Evolutionary conservation across 2,797 vertebrate species (phyloP).

Genomic region (Sebastes itinus): DNA sequence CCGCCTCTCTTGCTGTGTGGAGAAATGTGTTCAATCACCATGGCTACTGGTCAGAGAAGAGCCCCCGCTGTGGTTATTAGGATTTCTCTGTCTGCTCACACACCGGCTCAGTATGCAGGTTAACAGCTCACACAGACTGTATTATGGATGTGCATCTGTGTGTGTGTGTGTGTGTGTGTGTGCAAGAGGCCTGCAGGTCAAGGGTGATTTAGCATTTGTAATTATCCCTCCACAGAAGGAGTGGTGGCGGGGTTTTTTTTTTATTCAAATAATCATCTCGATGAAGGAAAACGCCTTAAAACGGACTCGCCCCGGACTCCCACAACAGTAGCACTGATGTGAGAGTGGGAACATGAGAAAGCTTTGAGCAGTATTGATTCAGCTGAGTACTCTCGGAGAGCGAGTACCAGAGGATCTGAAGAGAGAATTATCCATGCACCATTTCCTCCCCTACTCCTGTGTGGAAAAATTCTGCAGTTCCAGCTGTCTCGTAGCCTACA

Average conservation of each 20-base stretch:
- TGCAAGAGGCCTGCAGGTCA: conserved; percentile 45
- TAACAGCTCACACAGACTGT: conserved; percentile 52
- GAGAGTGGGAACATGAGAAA: conserved; percentile 76
- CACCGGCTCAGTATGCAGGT: conserved; percentile 63
- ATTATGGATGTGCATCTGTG: conserved; percentile 35
- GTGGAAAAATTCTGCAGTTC: conserved; percentile 70
- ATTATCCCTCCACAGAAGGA: conserved; percentile 18
- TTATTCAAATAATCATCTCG: conserved; percentile 26
- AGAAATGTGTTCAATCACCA: conserved; percentile 78
- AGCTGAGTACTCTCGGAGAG: conserved; percentile 67
- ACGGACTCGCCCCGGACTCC: conserved; percentile 28
- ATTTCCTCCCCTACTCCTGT: conserved; percentile 74
- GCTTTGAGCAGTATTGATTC: conserved; percentile 80
- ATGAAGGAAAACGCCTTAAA: conserved; percentile 15
- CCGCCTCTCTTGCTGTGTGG: conserved; percentile 61
- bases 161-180: conserved; percentile 19
- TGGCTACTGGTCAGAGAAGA: conserved; percentile 75
- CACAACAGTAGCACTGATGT: conserved; percentile 53
- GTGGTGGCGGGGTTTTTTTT: background rate
- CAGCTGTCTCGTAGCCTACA: conserved; percentile 70
- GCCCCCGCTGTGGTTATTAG: conserved; percentile 74
- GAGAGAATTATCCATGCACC: conserved; percentile 81
- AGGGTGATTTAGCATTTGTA: conserved; percentile 45
- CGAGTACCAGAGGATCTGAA: conserved; percentile 73
- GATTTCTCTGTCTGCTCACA: conserved; percentile 66